Conservation (phyloP, 2,888 invertebrate genomes). For the Empis stercorea region DNA sequence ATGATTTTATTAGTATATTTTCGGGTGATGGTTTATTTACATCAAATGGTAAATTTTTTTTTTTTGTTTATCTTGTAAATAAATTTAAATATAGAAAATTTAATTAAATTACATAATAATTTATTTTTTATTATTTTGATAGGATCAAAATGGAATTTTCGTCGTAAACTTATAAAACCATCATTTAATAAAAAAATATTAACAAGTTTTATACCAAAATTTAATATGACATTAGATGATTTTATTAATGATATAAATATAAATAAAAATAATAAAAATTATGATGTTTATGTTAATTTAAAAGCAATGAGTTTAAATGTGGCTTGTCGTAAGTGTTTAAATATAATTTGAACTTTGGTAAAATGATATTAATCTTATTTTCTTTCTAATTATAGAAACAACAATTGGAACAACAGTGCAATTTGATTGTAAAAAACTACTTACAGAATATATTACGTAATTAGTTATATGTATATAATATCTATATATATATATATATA, state of each 20-base stretch:
- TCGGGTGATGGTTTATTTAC: slow-evolving; percentile 31
- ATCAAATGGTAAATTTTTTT: slow-evolving; percentile 21
- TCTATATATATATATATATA: too few species aligned
- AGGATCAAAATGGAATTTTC: slow-evolving; percentile 31
- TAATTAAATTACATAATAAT: too few species aligned
- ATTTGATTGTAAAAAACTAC: background rate
- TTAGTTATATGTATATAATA: too few species aligned
- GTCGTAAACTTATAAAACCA: slow-evolving; percentile 32
- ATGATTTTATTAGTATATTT: slow-evolving; percentile 26
- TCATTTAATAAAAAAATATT: slow-evolving; percentile 27
- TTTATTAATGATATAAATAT: slow-evolving; percentile 20
- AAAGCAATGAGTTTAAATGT: slow-evolving; percentile 17
- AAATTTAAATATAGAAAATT: background rate
- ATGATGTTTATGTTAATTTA: background rate
- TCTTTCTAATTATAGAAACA: background rate
- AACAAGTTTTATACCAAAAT: slow-evolving; percentile 26
- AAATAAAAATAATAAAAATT: slow-evolving; percentile 4
- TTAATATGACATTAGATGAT: slow-evolving; percentile 24
- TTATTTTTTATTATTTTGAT: too few species aligned
- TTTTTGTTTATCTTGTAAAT: background rate
- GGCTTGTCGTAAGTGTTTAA: slow-evolving; percentile 27
- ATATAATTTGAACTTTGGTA: background rate
- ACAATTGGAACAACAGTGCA: background rate
- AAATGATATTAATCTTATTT: background rate
- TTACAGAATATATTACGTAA: background rate